Base-by-base conservation (phyloP, 2,113 vertebrate genomes). In the rabbit (Oryctolagus cuniculus) region DNA sequence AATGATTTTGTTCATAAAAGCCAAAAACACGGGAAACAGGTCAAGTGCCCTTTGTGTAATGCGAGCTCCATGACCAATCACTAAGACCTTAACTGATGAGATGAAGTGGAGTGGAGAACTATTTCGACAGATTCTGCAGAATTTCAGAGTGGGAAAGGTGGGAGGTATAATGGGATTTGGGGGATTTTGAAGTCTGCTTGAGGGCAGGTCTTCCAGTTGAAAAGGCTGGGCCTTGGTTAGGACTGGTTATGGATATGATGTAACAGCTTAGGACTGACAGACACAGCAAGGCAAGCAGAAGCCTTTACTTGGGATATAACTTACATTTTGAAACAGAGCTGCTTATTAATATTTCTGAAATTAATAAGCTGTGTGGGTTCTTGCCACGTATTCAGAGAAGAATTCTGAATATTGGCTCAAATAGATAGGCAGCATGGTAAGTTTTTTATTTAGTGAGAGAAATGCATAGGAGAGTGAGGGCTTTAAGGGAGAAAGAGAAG, bases 1-100 rank as follows among this genome's bases (percentile, higher is more conserved):
- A 79, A 55, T 29, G 72, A n/a, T 38, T 84, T 85, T 85, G 85
- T 38, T 81, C 1, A 10, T 80, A 95, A 93, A 83, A 97, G 7
- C 24, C 15, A 22, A 5, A 67, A 38, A 78, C 31, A 36, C 9
- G 5, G 69, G 27, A 94, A 91, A 78, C 16, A 94, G 73, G 34
- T 10, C 36, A 86, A 74, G 81, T 34, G 19, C 8, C n/a, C 17
- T 34, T 85, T 49, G 5, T 84, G 81, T 49, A 91, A 72, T 22
- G 22, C 44, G 91, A 73, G 15, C 38, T 85, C 10, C 66, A 27
- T 78, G 51, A 25, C 6, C 27, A 61, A 67, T 73, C 13, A 34
- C 21, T 13, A 25, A 64, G 69, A 36, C 72, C 19, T 19, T 17
- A 24, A 7, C 4, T 73, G 9, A 22, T 38, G 44, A 89, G 29